These are phyloP conservation scores for Halisarca cf. caerulea DNA, from an alignment of 37 sponge, comb jelly and placozoan genomes.

Conservation along the genomic window DNA sequence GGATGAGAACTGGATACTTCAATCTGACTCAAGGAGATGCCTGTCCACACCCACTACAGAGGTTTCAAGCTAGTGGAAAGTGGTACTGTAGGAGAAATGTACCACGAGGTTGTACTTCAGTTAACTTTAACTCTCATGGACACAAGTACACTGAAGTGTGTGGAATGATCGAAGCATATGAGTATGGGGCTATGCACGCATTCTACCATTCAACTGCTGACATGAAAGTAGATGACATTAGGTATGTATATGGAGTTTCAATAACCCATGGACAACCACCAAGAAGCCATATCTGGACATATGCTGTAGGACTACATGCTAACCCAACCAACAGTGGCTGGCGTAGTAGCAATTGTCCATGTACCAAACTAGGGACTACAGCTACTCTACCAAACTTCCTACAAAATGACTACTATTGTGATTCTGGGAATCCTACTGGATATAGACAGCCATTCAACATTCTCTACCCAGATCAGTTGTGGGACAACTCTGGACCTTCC, in stretches of 20 bases:
- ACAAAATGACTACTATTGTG: not conserved
- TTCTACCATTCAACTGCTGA: not conserved
- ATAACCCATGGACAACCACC: too few species aligned
- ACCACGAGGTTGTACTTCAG: not conserved
- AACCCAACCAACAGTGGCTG: too few species aligned
- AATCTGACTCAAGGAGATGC: not conserved
- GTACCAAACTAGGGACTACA: too few species aligned
- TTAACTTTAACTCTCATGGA: not conserved
- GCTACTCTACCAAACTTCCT: not conserved
- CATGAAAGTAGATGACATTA: not conserved
- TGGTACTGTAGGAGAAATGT: not conserved
- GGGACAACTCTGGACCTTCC: not conserved
- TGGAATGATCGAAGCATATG: slow-evolving; percentile 5
- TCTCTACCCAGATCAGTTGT: not conserved
- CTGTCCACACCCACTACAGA: not conserved
- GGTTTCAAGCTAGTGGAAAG: not conserved
- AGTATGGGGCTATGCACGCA: not conserved
- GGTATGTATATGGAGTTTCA: not conserved
- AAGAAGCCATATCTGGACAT: slow-evolving; percentile 22
- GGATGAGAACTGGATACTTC: slow-evolving; percentile 11
- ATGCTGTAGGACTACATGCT: not conserved
- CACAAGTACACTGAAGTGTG: not conserved
- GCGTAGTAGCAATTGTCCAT: too few species aligned
- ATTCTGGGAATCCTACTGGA: not conserved
- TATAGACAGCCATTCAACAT: not conserved